These are phyloP conservation scores for Bryconaethiops microstoma DNA, from an alignment of 2,797 vertebrate genomes.

Conservation along the genomic window DNA sequence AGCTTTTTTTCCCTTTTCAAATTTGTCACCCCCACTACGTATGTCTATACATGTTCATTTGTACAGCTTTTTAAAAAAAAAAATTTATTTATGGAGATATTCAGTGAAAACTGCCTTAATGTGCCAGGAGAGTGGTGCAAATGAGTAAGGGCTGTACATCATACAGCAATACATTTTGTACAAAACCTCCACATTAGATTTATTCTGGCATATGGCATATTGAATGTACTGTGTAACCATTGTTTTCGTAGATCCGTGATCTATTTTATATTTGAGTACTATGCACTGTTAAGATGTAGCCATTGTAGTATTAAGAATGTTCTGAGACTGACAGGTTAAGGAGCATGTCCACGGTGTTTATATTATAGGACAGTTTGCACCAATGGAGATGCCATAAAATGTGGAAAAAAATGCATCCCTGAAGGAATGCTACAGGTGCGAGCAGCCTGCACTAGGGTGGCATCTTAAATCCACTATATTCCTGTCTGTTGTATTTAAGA, in stretches of 20 bases:
- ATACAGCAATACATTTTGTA: conserved; percentile 38
- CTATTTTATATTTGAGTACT: conserved; percentile 48
- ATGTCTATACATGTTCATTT: conserved; percentile 27
- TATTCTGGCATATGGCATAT: conserved; percentile 52
- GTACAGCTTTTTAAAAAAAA: conserved; percentile 9
- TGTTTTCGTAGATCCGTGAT: conserved; percentile 47
- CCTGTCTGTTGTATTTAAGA: neutral
- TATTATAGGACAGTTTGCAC: conserved; percentile 4
- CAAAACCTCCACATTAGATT: conserved; percentile 41
- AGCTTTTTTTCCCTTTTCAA: conserved; percentile 8
- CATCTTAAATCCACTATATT: neutral
- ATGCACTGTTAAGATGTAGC: conserved; percentile 52
- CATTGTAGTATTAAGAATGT: conserved; percentile 30
- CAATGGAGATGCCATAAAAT: neutral
- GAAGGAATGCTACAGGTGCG: conserved; percentile 2
- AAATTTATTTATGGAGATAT: conserved; percentile 1
- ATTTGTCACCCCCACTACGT: conserved; percentile 34
- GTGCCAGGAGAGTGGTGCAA: conserved; percentile 28
- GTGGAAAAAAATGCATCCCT: neutral
- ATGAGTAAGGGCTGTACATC: conserved; percentile 5
- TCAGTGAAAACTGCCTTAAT: conserved; percentile 29
- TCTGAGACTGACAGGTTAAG: conserved; percentile 41
- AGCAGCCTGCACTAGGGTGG: neutral
- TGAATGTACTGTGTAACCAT: conserved; percentile 58
- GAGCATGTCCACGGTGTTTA: conserved; percentile 36